Evolutionary conservation across 64 coral and sea anemone genomes (phyloP), one percentile per base, ranked within the genome.

Genomic region (Montipora efflorescens): DNA sequence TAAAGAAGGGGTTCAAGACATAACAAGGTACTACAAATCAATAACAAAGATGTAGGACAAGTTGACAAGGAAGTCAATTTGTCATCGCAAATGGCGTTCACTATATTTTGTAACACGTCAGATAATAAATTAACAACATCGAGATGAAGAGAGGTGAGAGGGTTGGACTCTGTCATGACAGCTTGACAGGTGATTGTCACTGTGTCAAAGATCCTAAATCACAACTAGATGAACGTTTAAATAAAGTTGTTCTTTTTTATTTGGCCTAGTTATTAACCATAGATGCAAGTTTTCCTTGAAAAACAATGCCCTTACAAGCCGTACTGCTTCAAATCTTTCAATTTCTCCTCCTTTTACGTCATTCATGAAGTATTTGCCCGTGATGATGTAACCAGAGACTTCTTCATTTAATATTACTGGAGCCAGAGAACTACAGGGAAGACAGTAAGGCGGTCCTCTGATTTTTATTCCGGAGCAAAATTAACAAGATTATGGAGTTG

Each of bases 331-430:
- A 86, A 14, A 45, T 21, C 19, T 51, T 48, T 3, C 70, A 16
- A 46, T 1, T n/a, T 3, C 44, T 45, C 10, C 53, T 8, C 8
- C 18, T 86, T 86, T 86, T 86, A 86, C 82, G 82, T 86, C 82
- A 86, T 86, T 67, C 82, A 51, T 23, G 82, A 86, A 8, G 82
- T 64, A 86, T 86, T 47, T 86, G 44, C 18, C 46, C 9, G 4
- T 48, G 82, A 86, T 86, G 82, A 86, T 86, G 82, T 86, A 86
- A 86, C 82, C 82, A 22, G 67, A 71, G 19, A 86, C 82, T n/a
- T 19, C 64, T 86, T 86, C 46, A 86, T 86, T 72, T 86, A 86
- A 70, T 86, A 86, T 86, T 86, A 86, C 82, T 71, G 45, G 82
- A 49, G 46, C 3, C 66, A n/a, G 18, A 49, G 62, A 86, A 69